A percentile compares a stretch with the other conserved stretches of the same genome.
These are phyloP conservation scores for Venturia canescens DNA, from an alignment of 1,140 invertebrate species.

Conservation along the genomic window DNA sequence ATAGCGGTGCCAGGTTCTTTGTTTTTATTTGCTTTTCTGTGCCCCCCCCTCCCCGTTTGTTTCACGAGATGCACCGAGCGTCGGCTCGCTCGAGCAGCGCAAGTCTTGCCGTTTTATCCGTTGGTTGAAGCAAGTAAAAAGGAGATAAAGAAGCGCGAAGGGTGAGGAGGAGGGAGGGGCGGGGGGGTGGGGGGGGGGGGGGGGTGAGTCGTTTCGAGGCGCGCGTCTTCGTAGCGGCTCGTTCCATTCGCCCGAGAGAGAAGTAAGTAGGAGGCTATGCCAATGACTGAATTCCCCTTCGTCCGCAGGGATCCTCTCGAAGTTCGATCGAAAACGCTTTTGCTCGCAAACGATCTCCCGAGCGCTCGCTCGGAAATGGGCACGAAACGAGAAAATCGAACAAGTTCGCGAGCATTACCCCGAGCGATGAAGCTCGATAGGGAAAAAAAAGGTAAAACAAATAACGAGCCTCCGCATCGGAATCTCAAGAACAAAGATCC, in stretches of 20 bases:
- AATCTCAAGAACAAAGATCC: not conserved
- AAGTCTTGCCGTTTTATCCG: not conserved
- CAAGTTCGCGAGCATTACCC: not conserved
- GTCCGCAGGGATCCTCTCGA: not conserved
- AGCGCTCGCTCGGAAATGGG: no score
- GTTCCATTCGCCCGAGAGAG: conserved; percentile 38
- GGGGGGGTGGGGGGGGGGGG: conserved; percentile 4
- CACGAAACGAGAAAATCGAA: not conserved
- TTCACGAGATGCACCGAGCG: conserved; percentile 21
- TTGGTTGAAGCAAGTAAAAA: not conserved
- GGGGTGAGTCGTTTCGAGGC: conserved; percentile 38
- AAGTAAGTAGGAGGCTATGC: not conserved
- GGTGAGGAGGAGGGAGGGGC: not conserved
- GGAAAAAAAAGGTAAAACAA: no score
- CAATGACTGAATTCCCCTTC: not conserved
- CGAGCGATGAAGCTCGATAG: not conserved
- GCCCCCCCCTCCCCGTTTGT: no score
- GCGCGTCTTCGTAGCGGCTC: conserved; percentile 58
- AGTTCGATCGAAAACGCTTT: no score
- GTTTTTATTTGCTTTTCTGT: not conserved
- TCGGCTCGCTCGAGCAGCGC: no score
- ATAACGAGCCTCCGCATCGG: not conserved
- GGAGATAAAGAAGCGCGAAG: conserved; percentile 38
- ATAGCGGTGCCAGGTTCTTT: conserved; percentile 6
- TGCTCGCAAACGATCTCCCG: no score